Evolutionary conservation across 2,797 vertebrate genomes (phyloP).

Genomic region (Cryptoblepharus egeriae): DNA sequence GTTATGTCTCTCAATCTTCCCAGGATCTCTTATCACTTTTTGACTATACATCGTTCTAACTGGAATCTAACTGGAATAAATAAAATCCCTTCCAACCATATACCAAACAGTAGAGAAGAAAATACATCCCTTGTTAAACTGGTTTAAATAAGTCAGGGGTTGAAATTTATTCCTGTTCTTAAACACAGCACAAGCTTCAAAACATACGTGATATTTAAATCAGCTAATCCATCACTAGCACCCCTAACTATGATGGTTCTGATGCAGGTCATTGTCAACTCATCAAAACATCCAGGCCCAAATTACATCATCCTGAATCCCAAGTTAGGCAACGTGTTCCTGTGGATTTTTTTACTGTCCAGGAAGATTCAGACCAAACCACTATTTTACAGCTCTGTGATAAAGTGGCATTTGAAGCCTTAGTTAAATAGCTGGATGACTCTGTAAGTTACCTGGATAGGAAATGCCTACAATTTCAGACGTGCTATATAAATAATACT

Average conservation of each 20-base stretch:
- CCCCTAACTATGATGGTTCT: not conserved
- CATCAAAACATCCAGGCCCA: not conserved
- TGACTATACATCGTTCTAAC: conserved; percentile 68
- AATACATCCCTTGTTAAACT: conserved; percentile 8
- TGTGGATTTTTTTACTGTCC: not conserved
- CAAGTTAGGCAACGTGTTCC: not conserved
- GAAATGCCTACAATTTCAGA: not conserved
- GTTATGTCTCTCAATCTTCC: conserved; percentile 68
- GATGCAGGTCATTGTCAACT: not conserved
- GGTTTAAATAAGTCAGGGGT: conserved; percentile 33
- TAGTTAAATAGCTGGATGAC: not conserved
- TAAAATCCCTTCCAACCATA: conserved; percentile 40
- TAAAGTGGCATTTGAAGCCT: not conserved
- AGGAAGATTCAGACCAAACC: not conserved
- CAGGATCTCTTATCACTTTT: conserved; percentile 66
- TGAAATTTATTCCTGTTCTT: conserved; percentile 1
- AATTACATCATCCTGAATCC: not conserved
- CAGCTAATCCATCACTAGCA: not conserved
- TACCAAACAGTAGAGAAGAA: conserved; percentile 21
- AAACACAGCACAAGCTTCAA: not conserved
- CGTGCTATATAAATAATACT: not conserved
- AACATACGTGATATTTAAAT: not conserved
- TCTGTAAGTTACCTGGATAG: not conserved
- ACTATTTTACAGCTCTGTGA: conserved; percentile 5
- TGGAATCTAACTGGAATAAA: conserved; percentile 61